phyloP scores from a whole-genome alignment of 2,113 vertebrate genomes.

The Microtus richardsoni region DNA sequence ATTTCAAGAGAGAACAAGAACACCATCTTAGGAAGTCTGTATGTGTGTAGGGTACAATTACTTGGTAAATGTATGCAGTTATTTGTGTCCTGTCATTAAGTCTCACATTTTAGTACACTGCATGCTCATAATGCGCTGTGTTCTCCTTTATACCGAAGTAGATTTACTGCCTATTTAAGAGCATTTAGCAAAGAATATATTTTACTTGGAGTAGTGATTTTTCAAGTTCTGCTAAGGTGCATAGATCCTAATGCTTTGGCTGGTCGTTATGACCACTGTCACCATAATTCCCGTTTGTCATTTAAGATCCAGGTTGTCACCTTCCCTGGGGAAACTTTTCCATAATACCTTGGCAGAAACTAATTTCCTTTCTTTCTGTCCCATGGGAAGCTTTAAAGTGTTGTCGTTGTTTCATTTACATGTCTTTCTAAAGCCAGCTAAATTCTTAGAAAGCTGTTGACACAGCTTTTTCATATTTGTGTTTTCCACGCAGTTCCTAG shows the following conservation, averaged over 20 bases:
- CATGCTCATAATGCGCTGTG: not conserved
- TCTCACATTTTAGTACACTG: slow-evolving; percentile 32
- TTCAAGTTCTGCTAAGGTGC: slow-evolving; percentile 5
- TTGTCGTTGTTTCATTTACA: not conserved
- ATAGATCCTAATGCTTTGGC: not conserved
- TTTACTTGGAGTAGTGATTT: slow-evolving; percentile 41
- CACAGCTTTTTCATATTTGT: not conserved
- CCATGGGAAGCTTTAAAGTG: not conserved
- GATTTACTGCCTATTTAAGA: slow-evolving; percentile 9
- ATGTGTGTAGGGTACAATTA: not conserved
- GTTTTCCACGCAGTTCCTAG: not conserved
- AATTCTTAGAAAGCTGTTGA: not conserved
- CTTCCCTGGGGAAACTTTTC: not conserved
- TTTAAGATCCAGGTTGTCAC: not conserved
- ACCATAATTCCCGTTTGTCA: not conserved
- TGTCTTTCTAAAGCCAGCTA: slow-evolving; percentile 35
- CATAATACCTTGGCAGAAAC: not conserved
- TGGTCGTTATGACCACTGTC: not conserved
- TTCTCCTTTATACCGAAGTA: slow-evolving; percentile 42
- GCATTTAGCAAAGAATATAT: not conserved
- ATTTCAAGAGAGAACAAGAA: not conserved
- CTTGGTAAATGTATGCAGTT: not conserved
- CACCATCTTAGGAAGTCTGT: not conserved
- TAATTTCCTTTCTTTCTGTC: not conserved
- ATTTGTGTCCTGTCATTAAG: slow-evolving; percentile 11